Evolutionary conservation across 2,113 vertebrate species (phyloP).

Genomic region (Circaetus cinerascens): DNA sequence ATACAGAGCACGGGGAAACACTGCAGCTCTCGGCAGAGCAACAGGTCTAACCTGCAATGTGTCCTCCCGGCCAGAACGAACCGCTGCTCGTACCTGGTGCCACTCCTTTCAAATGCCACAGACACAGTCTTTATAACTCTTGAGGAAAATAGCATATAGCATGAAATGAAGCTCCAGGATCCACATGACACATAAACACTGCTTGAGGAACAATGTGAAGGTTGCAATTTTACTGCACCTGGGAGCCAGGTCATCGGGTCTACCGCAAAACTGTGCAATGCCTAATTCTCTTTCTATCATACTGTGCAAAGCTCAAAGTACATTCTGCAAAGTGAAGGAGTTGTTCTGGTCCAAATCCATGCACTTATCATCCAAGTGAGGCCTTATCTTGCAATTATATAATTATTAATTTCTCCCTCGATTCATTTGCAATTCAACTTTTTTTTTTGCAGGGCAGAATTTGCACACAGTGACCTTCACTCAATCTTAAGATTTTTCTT

Average conservation of each 20-base stretch:
- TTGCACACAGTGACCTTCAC: not conserved
- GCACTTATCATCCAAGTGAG: not conserved
- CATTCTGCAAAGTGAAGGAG: not conserved
- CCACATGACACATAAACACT: not conserved
- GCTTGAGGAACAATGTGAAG: accelerated
- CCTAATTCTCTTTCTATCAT: not conserved
- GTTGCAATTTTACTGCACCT: not conserved
- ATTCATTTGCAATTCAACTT: not conserved
- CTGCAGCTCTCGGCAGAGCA: not conserved
- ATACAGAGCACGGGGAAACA: not conserved
- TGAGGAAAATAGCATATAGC: not conserved
- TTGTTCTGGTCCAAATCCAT: not conserved
- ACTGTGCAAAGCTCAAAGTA: slow-evolving; percentile 5
- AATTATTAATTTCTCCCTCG: not conserved
- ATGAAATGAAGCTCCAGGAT: not conserved
- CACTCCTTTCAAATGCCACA: not conserved
- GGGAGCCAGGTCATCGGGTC: not conserved
- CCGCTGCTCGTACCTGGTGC: accelerated
- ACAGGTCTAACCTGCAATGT: not conserved
- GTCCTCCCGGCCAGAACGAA: not conserved
- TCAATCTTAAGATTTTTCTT: not conserved
- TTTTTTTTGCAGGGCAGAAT: not conserved
- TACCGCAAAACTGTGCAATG: not conserved
- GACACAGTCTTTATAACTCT: not conserved
- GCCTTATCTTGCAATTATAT: not conserved